Evolutionary conservation across 2,113 vertebrate species (phyloP), one percentile per base, ranked within the genome.

Genomic region (Oreotrochilus melanogaster): DNA sequence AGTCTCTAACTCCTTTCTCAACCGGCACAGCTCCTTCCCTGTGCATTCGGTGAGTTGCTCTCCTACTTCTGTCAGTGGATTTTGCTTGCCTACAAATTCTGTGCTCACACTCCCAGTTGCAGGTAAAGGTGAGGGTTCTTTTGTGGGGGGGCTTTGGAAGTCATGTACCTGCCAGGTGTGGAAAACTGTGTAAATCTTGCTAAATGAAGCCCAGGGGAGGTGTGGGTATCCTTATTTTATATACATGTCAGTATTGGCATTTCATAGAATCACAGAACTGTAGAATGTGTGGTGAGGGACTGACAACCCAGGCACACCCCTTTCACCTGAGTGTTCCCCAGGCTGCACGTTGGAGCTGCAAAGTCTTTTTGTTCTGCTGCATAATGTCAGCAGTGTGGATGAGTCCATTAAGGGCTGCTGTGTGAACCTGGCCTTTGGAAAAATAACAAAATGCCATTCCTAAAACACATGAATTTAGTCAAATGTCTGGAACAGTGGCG

Each of bases 1-100:
- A 97, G 97, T 99, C 98, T 99, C 99, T 99, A 99, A 99, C 98
- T 99, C 99, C 99, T 99, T 99, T 99, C 99, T 99, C 98, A 99
- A 98, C 98, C 99, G 99, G 98, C 99, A 99, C 95, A 98, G 98
- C 96, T 99, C 98, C 97, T 98, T 99, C 93, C 99, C 98, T 93
- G 99, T 99, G 95, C 99, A 99, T 94, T 99, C 98, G 99, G 99
- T 99, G 99, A 99, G 99, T 99, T 11, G 56, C 96, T 90, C 78
- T 92, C 88, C 4, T 57, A 5, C 39, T 69, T 48, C 57, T 64
- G 58, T 35, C 18, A 13, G 65, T 78, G 24, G 31, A 31, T 56
- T 56, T 31, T 56, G 1, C 80, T 31, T 1, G 7, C 5, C 18
- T 74, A 88, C 72, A 22, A 14, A 3, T 18, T 13, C 79, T 16